These are phyloP conservation scores for Pandemis heparana DNA, from an alignment of 2,888 invertebrate species.

Conservation along the genomic window DNA sequence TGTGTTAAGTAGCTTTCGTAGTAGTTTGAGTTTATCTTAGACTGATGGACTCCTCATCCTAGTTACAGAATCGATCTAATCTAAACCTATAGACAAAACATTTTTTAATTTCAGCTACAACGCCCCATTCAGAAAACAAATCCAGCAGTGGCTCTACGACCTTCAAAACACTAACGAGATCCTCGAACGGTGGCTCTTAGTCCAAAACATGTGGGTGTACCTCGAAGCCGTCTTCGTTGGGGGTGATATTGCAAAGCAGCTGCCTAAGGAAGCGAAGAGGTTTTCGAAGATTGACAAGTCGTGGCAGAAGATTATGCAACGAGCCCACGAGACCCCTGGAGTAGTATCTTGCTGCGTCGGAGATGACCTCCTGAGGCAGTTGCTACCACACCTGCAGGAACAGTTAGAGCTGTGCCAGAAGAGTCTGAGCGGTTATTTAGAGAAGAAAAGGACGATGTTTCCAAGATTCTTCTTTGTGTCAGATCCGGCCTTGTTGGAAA, in stretches of 20 bases:
- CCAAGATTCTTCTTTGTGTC: slow-evolving; percentile 98
- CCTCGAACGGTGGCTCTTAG: slow-evolving; percentile 97
- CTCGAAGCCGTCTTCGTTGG: slow-evolving; percentile 99
- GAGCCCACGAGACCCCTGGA: slow-evolving; percentile 98
- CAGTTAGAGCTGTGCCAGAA: slow-evolving; percentile 98
- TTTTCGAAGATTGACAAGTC: slow-evolving; percentile 99
- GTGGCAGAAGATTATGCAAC: slow-evolving; percentile 99
- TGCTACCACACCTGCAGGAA: slow-evolving; percentile 97
- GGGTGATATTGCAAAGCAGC: slow-evolving; percentile 98
- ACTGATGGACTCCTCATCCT: no score
- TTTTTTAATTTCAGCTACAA: slow-evolving; percentile 89
- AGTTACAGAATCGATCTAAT: no score
- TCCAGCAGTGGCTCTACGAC: slow-evolving; percentile 97
- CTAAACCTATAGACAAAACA: neutral
- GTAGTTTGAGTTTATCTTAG: no score
- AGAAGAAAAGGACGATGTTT: slow-evolving; percentile 96
- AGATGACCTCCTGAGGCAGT: slow-evolving; percentile 95
- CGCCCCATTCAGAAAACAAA: slow-evolving; percentile 98
- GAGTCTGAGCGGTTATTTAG: slow-evolving; percentile 97
- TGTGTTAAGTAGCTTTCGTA: no score
- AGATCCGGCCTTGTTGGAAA: slow-evolving; percentile 95
- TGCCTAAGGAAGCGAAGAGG: slow-evolving; percentile 97
- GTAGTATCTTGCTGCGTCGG: slow-evolving; percentile 98
- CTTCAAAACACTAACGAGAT: slow-evolving; percentile 98
- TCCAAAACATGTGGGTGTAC: slow-evolving; percentile 99